Base-by-base conservation (phyloP, 35 echinoderm and acorn worm genomes). In the Hemicentrotus pulcherrimus region DNA sequence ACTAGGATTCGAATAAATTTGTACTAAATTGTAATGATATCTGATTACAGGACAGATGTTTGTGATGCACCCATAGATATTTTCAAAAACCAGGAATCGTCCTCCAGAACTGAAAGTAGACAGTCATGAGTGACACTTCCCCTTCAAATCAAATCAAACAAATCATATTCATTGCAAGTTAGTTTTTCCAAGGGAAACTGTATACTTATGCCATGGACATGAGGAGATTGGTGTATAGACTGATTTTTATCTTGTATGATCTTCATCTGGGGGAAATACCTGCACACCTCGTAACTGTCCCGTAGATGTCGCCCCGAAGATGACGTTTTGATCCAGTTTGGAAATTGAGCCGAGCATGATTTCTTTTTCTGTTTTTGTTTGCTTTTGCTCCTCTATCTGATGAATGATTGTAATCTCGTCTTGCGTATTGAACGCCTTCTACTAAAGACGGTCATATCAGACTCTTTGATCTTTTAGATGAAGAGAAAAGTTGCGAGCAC, bases 361-460 rank as follows among this genome's bases (percentile, higher is more conserved):
- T 78, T 78, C 65, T 78, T 78, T 78, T 78, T 55, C 50, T 78
- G 65, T 78, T 28, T 78, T 78, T 78, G 65, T 78, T 78, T 78
- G 65, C 22, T 78, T 78, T 78, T n/a, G 5, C 19, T n/a, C 7
- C 65, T 78, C 28, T 22, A 30, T 3, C 6, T 24, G 19, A 78
- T 78, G 65, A 78, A 22, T n/a, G 65, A 78, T 78, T 6, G 65
- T 78, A 78, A 78, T 78, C 65, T 7, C 22, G 18, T 78, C 65
- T 78, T 28, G 18, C 65, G 9, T 78, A 78, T 18, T 24, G 65
- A 70, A 70, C 61, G 13, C 16, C 24, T 24, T 16, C 24, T 70
- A 1, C 61, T 52, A 10, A 52, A 10, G 35, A 52, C 5, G 5
- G 8, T 52, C 48, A 6, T 8, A 52, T 52, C 48, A 52, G 48